Conservation (phyloP, 2,888 invertebrate genomes). For the Cephonodes hylas region DNA sequence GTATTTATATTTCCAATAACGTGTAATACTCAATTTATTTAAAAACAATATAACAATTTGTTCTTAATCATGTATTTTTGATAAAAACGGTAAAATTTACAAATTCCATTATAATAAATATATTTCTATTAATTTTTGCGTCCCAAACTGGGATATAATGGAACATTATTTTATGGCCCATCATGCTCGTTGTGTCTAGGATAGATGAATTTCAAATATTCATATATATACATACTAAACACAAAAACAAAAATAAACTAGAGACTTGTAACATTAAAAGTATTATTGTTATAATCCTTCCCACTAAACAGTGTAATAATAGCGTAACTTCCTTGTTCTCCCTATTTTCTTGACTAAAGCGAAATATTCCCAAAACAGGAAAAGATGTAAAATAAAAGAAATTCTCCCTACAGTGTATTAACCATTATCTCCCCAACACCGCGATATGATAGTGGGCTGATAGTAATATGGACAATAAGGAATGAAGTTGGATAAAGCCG, state of each 20-base stretch:
- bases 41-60: no score
- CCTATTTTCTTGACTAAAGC: neutral
- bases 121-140: no score
- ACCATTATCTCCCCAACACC: neutral
- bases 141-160: no score
- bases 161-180: no score
- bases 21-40: no score
- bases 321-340: neutral
- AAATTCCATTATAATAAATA: no score
- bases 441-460: constrained; percentile 16
- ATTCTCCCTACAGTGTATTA: neutral
- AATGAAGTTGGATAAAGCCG: constrained; percentile 35
- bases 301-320: neutral
- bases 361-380: neutral
- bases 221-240: neutral
- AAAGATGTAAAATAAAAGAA: neutral
- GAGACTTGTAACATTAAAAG: neutral
- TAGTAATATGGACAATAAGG: constrained; percentile 27
- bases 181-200: no score
- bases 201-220: no score
- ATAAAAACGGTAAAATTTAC: no score
- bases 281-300: neutral
- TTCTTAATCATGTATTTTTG: no score
- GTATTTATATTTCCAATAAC: no score
- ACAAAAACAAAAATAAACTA: neutral